Conservation (phyloP, 1,140 invertebrate genomes). For the Antheraea pernyi region DNA sequence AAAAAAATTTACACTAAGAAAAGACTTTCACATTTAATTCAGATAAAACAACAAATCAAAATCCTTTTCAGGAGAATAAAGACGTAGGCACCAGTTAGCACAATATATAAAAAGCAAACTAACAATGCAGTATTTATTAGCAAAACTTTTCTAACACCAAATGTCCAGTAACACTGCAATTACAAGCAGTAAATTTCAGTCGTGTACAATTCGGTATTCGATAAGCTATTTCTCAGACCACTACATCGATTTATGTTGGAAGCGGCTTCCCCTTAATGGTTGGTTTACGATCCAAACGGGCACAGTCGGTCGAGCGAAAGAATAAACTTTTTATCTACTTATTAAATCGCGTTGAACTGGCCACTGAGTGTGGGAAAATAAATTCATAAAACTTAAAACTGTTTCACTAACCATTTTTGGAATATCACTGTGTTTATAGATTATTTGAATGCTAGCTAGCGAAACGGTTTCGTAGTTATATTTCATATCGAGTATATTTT, state of each 20-base stretch:
- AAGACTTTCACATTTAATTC: no score
- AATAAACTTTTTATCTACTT: constrained; percentile 12
- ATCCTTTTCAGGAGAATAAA: no score
- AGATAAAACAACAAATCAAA: no score
- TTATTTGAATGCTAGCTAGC: no score
- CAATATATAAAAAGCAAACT: no score
- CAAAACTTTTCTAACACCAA: background rate
- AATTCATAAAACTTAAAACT: background rate
- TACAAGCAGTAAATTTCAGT: background rate
- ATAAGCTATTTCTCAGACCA: background rate
- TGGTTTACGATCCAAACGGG: background rate
- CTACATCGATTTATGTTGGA: background rate
- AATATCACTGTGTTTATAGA: background rate
- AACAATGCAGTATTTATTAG: no score
- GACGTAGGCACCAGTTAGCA: no score
- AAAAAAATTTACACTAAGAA: no score
- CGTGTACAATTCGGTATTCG: background rate
- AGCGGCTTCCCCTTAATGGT: background rate
- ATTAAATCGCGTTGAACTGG: constrained; percentile 4
- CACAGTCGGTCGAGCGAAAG: background rate
- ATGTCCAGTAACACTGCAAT: background rate
- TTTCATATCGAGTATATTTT: no score
- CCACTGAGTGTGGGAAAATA: background rate
- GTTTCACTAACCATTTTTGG: background rate
- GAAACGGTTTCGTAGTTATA: no score